A percentile compares a stretch with the other conserved stretches of the same genome.
These are phyloP conservation scores for Poeciliopsis paucimaculata DNA, from an alignment of 2,797 vertebrate genomes.

Conservation along the genomic window DNA sequence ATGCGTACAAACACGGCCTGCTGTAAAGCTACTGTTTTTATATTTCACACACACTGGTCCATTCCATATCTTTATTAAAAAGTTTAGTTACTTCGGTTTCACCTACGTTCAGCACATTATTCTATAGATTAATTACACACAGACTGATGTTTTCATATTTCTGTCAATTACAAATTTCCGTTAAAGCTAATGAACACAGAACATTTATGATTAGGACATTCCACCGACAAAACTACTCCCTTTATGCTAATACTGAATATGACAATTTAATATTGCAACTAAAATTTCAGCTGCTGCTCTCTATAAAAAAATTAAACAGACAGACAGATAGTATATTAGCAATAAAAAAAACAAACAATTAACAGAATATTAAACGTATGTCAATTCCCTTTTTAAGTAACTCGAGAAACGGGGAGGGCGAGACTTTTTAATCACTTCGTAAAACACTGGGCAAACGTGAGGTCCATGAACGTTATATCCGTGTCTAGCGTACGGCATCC, in stretches of 20 bases:
- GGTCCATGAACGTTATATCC: conserved; percentile 4
- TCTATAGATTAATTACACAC: not conserved
- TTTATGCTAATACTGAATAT: not conserved
- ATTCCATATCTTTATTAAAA: not conserved
- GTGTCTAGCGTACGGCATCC: conserved; percentile 5
- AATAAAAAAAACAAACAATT: not conserved
- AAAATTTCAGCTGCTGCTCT: not conserved
- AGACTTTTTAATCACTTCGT: not conserved
- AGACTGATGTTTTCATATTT: not conserved
- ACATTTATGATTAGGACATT: not conserved
- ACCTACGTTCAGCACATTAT: not conserved
- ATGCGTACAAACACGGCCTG: conserved; percentile 52
- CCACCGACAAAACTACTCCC: not conserved
- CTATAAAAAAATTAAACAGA: not conserved
- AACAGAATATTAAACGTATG: not conserved
- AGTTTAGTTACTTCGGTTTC: not conserved
- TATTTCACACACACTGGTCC: not conserved
- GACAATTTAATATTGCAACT: not conserved
- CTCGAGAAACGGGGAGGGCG: not conserved
- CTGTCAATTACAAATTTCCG: not conserved
- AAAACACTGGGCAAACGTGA: not conserved
- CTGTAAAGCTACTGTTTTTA: not conserved
- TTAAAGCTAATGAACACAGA: not conserved
- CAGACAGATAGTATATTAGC: not conserved
- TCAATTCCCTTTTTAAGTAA: not conserved